Conservation (phyloP, 2,888 invertebrate species). For the Noctua janthina region DNA sequence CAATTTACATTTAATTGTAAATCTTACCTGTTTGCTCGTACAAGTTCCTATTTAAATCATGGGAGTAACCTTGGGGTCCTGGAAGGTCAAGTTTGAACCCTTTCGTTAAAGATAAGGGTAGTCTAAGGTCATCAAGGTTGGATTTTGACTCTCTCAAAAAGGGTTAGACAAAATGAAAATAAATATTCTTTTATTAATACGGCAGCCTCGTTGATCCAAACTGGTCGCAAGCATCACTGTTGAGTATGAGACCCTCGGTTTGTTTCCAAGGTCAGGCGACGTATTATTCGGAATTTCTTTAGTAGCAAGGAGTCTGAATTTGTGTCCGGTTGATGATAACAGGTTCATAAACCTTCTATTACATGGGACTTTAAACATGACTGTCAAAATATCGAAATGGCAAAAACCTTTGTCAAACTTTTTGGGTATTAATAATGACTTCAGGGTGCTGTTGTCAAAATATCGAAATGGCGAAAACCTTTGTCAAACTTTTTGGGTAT, state of each 20-base stretch:
- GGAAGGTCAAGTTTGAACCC: slow-evolving; percentile 52
- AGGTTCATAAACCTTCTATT: no score
- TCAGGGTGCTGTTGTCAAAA: no score
- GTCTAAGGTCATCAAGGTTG: slow-evolving; percentile 53
- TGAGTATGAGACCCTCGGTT: background rate
- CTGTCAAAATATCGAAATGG: no score
- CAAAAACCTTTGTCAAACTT: no score
- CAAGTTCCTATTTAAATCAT: slow-evolving; percentile 60
- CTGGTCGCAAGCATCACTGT: background rate
- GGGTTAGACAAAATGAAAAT: slow-evolving; percentile 32
- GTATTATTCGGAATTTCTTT: background rate
- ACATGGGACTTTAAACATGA: no score
- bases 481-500: no score
- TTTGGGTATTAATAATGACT: no score
- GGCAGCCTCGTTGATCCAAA: background rate
- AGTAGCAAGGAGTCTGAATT: background rate
- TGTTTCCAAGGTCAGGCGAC: background rate
- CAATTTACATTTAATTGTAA: slow-evolving; percentile 46
- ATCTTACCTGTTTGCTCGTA: slow-evolving; percentile 58
- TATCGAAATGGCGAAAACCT: no score
- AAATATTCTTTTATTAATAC: slow-evolving; percentile 25
- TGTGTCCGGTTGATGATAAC: background rate
- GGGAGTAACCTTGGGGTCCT: slow-evolving; percentile 61
- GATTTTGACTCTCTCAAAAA: slow-evolving; percentile 22
- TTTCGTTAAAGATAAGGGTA: slow-evolving; percentile 28